Percentiles rank a stretch among this genome's conserved stretches.
phyloP scores from a whole-genome alignment of 2,888 invertebrate species.

The Amblyjoppa proteus region DNA sequence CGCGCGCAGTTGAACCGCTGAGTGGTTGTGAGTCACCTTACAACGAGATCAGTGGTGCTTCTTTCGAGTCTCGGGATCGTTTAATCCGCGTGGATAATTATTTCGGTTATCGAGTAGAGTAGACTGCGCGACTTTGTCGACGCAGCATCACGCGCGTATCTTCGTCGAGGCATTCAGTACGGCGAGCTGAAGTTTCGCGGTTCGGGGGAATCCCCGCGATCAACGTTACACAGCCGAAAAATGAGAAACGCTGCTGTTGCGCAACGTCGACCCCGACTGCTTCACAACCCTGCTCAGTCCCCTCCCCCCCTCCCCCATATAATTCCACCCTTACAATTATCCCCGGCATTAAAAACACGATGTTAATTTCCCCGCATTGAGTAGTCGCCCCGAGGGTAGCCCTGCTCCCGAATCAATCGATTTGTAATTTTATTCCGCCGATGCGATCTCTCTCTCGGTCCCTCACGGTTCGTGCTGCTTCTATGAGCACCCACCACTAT shows the following conservation, averaged over 20 bases:
- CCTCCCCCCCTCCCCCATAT: constrained; percentile 74
- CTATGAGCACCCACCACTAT: constrained; percentile 15
- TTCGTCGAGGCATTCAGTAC: neutral
- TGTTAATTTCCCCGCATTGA: constrained; percentile 82
- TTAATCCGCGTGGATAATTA: constrained; percentile 37
- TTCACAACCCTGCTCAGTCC: constrained; percentile 74
- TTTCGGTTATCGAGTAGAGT: neutral
- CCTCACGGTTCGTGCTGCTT: constrained; percentile 61
- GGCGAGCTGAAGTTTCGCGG: neutral
- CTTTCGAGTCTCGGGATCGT: constrained; percentile 19
- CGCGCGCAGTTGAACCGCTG: constrained; percentile 80
- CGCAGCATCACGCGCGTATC: neutral
- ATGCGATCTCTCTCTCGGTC: constrained; percentile 41
- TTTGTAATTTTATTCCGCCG: constrained; percentile 81
- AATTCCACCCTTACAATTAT: constrained; percentile 85
- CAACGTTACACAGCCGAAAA: constrained; percentile 20
- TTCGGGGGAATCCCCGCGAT: neutral
- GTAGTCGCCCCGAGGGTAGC: constrained; percentile 58
- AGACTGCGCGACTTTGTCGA: neutral
- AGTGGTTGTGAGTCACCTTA: constrained; percentile 82
- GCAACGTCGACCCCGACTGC: constrained; percentile 74
- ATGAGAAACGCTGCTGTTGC: constrained; percentile 72
- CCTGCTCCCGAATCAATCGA: constrained; percentile 83
- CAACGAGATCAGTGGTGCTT: constrained; percentile 75
- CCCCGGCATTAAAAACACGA: constrained; percentile 84